Conservation (phyloP, 2,113 vertebrate genomes). For the Noctilio leporinus region DNA sequence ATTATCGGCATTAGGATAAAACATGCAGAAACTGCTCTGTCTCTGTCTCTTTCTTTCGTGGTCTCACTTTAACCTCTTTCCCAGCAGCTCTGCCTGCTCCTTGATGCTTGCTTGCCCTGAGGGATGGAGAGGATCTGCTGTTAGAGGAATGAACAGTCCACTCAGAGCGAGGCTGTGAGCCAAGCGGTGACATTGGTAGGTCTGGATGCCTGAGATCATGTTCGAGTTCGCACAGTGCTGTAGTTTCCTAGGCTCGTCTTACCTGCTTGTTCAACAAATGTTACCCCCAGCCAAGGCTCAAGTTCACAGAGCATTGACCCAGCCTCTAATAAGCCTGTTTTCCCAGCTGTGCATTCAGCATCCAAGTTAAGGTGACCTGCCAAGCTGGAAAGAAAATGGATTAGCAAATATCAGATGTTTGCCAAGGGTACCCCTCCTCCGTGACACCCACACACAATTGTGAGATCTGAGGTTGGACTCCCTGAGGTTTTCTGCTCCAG, state of each 20-base stretch:
- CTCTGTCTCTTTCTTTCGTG: background rate
- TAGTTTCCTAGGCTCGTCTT: background rate
- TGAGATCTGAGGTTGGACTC: background rate
- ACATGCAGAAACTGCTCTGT: background rate
- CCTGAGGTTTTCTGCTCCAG: conserved; percentile 44
- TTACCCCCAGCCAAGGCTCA: background rate
- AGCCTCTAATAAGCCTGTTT: background rate
- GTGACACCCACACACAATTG: background rate
- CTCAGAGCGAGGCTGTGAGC: background rate
- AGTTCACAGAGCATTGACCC: background rate
- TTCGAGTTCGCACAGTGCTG: background rate
- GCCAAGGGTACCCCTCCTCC: background rate
- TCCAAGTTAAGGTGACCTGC: conserved; percentile 37
- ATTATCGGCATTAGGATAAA: background rate
- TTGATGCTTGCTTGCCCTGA: background rate
- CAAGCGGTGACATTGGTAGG: background rate
- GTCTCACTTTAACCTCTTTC: background rate
- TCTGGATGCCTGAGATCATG: background rate
- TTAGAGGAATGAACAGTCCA: background rate
- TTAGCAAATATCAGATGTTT: conserved; percentile 19
- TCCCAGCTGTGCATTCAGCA: background rate
- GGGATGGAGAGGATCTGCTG: background rate
- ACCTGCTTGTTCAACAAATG: background rate
- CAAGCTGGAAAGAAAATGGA: conserved; percentile 46
- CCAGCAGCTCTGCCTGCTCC: background rate